Percentiles rank a stretch among this genome's conserved stretches.
phyloP scores from a whole-genome alignment of 1,140 invertebrate species.

The Bombus huntii region DNA sequence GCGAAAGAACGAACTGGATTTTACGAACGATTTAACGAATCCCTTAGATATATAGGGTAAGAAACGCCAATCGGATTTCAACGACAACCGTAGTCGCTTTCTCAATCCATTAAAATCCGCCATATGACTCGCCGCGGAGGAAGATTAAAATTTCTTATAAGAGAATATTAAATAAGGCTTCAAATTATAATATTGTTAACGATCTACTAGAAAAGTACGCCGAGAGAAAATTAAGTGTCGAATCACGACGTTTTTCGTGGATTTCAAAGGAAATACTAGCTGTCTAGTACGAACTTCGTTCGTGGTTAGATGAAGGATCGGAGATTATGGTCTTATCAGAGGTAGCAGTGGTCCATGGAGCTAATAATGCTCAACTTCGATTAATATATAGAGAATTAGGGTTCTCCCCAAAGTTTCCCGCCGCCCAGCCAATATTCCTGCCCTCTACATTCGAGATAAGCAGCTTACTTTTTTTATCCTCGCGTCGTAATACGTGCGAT shows the following conservation, averaged over 20 bases:
- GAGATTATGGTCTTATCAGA: conserved; percentile 54
- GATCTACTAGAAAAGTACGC: neutral
- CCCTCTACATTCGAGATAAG: conserved; percentile 12
- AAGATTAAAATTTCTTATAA: neutral
- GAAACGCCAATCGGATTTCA: neutral
- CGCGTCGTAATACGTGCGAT: neutral
- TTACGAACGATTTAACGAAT: neutral
- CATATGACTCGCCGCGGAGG: no score
- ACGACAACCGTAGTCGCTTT: no score
- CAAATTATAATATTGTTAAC: neutral
- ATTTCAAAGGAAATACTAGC: neutral
- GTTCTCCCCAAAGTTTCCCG: conserved; percentile 24
- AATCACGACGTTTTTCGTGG: neutral
- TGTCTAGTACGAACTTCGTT: neutral
- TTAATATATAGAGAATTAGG: conserved; percentile 58
- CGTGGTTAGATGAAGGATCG: conserved; percentile 25
- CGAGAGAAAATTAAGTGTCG: no score
- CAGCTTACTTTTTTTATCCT: conserved; percentile 27
- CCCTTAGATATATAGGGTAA: neutral
- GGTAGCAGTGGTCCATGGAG: neutral
- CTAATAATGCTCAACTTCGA: conserved; percentile 55
- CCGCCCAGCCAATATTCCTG: conserved; percentile 6
- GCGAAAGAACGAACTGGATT: neutral
- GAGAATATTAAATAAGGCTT: neutral
- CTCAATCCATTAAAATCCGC: no score